Evolutionary conservation across 2,113 vertebrate genomes (phyloP).

Genomic region (Eleginops maclovinus): DNA sequence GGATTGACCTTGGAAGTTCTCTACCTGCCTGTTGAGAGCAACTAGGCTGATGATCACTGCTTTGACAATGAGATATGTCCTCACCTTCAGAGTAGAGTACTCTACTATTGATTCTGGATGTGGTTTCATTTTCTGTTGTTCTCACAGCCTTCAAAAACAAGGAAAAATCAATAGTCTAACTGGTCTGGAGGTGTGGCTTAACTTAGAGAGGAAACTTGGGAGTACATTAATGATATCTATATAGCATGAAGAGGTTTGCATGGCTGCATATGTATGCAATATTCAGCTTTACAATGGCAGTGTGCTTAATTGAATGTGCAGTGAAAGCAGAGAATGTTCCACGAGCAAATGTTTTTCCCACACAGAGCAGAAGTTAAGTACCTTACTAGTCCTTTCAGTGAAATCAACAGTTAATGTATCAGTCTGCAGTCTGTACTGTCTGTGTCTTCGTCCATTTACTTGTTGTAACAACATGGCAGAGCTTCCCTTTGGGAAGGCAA

Average conservation of each 20-base stretch:
- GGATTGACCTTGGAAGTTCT: slow-evolving; percentile 62
- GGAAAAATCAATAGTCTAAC: slow-evolving; percentile 58
- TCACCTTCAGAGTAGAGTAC: slow-evolving; percentile 55
- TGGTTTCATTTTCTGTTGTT: slow-evolving; percentile 66
- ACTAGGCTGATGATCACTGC: slow-evolving; percentile 10
- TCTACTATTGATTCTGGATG: slow-evolving; percentile 71
- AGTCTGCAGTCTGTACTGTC: background rate
- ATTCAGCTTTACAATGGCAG: background rate
- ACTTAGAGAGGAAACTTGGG: slow-evolving; percentile 29
- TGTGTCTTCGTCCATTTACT: background rate
- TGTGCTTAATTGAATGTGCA: background rate
- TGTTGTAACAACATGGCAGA: background rate
- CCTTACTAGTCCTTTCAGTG: background rate
- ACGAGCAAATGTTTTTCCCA: slow-evolving; percentile 7
- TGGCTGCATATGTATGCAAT: background rate
- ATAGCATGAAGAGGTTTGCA: background rate
- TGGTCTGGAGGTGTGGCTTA: slow-evolving; percentile 33
- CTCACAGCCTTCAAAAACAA: slow-evolving; percentile 46
- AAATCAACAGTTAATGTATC: slow-evolving; percentile 3
- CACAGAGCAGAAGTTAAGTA: slow-evolving; percentile 5
- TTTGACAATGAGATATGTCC: slow-evolving; percentile 49
- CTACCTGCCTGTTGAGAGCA: slow-evolving; percentile 45
- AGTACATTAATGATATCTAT: slow-evolving; percentile 6
- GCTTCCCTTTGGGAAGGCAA: background rate
- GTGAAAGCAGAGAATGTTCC: slow-evolving; percentile 1